These are phyloP conservation scores for Yponomeuta cagnagella DNA, from an alignment of 2,888 invertebrate genomes.

Conservation along the genomic window DNA sequence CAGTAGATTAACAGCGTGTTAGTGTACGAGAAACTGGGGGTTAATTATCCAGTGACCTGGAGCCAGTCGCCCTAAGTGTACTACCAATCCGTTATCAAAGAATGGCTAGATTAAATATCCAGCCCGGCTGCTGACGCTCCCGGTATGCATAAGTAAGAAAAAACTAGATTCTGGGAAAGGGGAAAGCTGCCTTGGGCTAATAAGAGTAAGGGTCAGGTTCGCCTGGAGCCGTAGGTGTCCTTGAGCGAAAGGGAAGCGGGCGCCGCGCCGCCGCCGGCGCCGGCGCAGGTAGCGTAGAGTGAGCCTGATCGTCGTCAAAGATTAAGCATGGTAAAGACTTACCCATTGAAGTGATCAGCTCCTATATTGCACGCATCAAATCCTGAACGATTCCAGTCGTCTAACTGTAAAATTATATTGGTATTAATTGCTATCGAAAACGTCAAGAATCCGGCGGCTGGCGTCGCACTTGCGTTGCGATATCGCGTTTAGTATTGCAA, in stretches of 20 bases:
- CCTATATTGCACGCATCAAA: no score
- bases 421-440: no score
- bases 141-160: background rate
- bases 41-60: background rate
- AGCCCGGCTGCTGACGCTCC: background rate
- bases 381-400: no score
- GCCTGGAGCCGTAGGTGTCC: constrained; percentile 37
- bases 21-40: no score
- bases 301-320: constrained; percentile 23
- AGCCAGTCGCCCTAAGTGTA: background rate
- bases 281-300: background rate
- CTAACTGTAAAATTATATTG: no score
- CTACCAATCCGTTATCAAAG: background rate
- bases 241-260: constrained; percentile 65
- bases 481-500: no score
- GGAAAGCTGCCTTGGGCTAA: background rate
- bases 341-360: no score
- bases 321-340: constrained; percentile 22
- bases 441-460: no score
- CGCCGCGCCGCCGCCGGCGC: constrained; percentile 37
- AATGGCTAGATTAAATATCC: constrained; percentile 1
- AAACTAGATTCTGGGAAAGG: background rate
- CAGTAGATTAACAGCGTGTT: no score
- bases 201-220: constrained; percentile 38
- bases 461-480: no score